These are phyloP conservation scores for Manduca sexta DNA, from an alignment of 1,140 invertebrate species.

Conservation along the genomic window DNA sequence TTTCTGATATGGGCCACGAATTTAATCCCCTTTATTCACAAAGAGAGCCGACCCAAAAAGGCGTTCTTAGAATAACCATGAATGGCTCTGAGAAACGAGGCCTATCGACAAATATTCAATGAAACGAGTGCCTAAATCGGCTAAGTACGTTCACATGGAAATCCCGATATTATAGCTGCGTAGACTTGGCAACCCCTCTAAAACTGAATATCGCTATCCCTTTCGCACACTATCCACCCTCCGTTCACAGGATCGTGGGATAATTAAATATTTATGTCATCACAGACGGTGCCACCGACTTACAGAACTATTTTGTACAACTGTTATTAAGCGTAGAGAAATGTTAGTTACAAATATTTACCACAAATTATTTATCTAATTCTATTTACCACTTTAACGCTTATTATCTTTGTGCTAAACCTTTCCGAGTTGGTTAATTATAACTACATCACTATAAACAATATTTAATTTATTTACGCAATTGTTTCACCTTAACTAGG, in stretches of 20 bases:
- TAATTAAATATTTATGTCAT: slow-evolving; percentile 72
- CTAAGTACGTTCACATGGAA: slow-evolving; percentile 40
- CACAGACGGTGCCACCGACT: slow-evolving; percentile 28
- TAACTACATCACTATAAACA: too few relatives aligned
- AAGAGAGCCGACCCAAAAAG: not conserved
- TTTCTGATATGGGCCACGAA: slow-evolving; percentile 10
- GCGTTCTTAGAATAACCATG: too few relatives aligned
- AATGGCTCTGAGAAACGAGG: not conserved
- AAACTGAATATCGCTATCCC: slow-evolving; percentile 26
- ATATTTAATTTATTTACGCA: too few relatives aligned
- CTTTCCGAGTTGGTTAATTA: too few relatives aligned
- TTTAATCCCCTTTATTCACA: not conserved
- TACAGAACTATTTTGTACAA: slow-evolving; percentile 3
- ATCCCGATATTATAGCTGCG: slow-evolving; percentile 48
- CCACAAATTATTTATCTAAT: not conserved
- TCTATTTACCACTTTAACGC: too few relatives aligned
- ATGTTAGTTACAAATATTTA: not conserved
- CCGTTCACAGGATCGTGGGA: slow-evolving; percentile 50
- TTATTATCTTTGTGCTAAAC: too few relatives aligned
- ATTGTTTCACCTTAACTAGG: too few relatives aligned
- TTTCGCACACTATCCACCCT: slow-evolving; percentile 47
- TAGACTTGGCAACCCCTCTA: slow-evolving; percentile 55
- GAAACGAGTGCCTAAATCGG: not conserved
- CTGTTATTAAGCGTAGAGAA: slow-evolving; percentile 4
- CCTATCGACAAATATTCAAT: not conserved